Evolutionary conservation across 2,113 vertebrate genomes (phyloP).

Genomic region (Blennius ocellaris): DNA sequence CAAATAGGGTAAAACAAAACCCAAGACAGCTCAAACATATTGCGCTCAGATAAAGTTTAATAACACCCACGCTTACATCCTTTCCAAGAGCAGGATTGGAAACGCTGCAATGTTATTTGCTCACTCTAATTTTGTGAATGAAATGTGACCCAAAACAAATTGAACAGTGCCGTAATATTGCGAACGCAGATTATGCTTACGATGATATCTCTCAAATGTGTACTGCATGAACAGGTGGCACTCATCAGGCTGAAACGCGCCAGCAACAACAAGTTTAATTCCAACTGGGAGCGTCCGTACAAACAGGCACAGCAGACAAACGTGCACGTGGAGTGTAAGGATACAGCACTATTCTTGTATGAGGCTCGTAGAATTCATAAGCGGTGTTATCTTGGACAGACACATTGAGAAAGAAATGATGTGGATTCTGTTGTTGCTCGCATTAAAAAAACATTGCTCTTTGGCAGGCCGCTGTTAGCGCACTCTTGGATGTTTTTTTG

Average conservation of each 20-base stretch:
- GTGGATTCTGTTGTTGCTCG: not conserved
- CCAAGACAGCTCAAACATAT: no score
- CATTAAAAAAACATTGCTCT: constrained; percentile 7
- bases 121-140: not conserved
- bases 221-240: not conserved
- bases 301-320: not conserved
- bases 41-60: not conserved
- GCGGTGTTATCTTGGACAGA: not conserved
- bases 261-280: not conserved
- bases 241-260: not conserved
- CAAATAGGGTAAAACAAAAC: no score
- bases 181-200: not conserved
- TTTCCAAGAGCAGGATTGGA: not conserved
- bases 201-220: not conserved
- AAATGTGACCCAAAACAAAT: not conserved
- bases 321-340: not conserved
- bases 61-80: not conserved
- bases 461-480: not conserved
- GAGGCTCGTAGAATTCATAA: not conserved
- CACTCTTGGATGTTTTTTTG: not conserved
- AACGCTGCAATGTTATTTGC: not conserved
- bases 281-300: not conserved
- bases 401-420: not conserved
- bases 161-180: not conserved
- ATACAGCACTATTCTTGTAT: not conserved